Evolutionary conservation across 2,113 vertebrate genomes (phyloP).

Genomic region (Catharus bicknelli): DNA sequence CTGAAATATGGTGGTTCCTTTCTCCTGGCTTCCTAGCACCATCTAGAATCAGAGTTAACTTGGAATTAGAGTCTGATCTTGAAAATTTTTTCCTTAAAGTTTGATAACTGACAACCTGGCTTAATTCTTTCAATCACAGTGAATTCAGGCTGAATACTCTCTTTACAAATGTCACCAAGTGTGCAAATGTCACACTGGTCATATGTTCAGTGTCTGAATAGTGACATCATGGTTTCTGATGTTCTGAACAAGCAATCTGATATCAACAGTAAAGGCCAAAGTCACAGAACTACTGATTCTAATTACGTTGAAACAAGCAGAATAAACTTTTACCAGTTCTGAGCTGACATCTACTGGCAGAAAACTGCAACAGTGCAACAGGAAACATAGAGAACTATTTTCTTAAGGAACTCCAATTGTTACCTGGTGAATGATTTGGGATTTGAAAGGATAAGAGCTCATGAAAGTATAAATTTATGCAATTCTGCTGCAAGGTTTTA

Average conservation of each 20-base stretch:
- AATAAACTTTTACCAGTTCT: conserved; percentile 29
- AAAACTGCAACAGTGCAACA: not conserved
- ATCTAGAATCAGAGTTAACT: not conserved
- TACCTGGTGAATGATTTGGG: not conserved
- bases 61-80: not conserved
- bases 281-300: not conserved
- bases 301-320: not conserved
- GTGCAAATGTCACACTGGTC: not conserved
- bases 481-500: not conserved
- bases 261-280: not conserved
- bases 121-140: not conserved
- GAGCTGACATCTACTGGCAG: conserved; percentile 59
- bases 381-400: not conserved
- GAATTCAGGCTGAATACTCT: not conserved
- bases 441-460: not conserved
- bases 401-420: not conserved
- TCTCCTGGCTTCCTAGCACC: not conserved
- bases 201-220: not conserved
- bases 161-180: not conserved
- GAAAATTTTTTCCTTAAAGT: not conserved
- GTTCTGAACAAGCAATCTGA: not conserved
- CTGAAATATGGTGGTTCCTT: not conserved
- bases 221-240: not conserved
- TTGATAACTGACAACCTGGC: not conserved
- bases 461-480: not conserved